Evolutionary conservation across 2,888 invertebrate genomes (phyloP).

Genomic region (Silvanus unidentatus): DNA sequence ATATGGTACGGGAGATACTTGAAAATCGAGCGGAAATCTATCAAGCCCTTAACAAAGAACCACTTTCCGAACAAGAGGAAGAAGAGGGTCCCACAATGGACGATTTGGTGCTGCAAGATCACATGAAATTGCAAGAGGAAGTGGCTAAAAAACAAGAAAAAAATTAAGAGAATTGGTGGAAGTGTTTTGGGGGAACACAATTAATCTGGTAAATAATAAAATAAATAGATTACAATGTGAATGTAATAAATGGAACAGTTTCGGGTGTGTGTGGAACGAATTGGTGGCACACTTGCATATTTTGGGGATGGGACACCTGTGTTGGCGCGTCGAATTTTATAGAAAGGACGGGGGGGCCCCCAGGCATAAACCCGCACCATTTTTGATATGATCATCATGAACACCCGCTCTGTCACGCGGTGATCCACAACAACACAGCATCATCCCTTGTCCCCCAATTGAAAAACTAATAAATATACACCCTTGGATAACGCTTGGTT

Average conservation of each 20-base stretch:
- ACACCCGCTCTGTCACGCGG: constrained; percentile 25
- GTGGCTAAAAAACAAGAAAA: constrained; percentile 11
- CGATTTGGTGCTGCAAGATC: constrained; percentile 36
- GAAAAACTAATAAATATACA: background rate
- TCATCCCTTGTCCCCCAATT: constrained; percentile 18
- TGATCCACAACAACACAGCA: constrained; percentile 22
- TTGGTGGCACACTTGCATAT: background rate
- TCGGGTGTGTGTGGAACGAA: background rate
- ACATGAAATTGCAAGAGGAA: constrained; percentile 36
- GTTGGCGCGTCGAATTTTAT: constrained; percentile 27
- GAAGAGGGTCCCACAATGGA: constrained; percentile 32
- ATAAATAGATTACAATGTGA: no score
- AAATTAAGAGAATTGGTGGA: no score
- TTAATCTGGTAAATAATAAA: no score
- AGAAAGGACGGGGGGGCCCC: constrained; percentile 12
- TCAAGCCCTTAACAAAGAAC: constrained; percentile 43
- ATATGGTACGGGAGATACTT: constrained; percentile 72
- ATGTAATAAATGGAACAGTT: background rate
- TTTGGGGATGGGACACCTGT: constrained; percentile 35
- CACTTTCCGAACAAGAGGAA: constrained; percentile 31
- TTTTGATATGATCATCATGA: constrained; percentile 7
- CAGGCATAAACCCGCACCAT: no score
- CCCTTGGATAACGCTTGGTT: background rate
- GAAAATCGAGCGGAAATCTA: constrained; percentile 65
- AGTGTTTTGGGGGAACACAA: no score